These are phyloP conservation scores for Athalia circularis DNA, from an alignment of 2,888 invertebrate species.

Conservation along the genomic window DNA sequence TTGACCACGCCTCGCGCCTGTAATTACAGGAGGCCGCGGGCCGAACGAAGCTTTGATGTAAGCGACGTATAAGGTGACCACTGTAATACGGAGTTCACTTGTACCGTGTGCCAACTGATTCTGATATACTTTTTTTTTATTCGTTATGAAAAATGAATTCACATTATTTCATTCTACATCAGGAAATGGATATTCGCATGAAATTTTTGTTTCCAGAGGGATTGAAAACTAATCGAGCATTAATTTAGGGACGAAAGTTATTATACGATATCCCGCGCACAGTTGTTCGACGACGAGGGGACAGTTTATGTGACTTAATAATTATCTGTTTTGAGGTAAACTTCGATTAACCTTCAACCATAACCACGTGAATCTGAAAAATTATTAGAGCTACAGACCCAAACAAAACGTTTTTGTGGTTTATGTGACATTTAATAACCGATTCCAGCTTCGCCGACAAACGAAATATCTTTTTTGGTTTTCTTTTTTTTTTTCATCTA, in stretches of 20 bases:
- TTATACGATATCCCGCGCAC: background rate
- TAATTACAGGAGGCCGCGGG: slow-evolving; percentile 69
- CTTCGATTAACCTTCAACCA: background rate
- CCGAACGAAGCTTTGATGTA: slow-evolving; percentile 70
- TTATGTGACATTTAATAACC: slow-evolving; percentile 69
- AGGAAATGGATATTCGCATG: too few species aligned
- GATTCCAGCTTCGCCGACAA: slow-evolving; percentile 44
- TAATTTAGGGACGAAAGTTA: too few species aligned
- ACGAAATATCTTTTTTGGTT: slow-evolving; percentile 25
- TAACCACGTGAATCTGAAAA: slow-evolving; percentile 22
- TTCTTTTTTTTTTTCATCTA: background rate
- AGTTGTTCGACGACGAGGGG: slow-evolving; percentile 10
- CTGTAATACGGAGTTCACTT: too few species aligned
- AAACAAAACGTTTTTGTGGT: slow-evolving; percentile 64
- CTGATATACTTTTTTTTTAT: too few species aligned
- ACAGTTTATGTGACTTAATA: slow-evolving; percentile 56
- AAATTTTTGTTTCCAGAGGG: too few species aligned
- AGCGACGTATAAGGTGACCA: slow-evolving; percentile 56
- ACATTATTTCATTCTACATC: too few species aligned
- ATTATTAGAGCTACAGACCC: slow-evolving; percentile 52
- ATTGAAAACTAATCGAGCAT: too few species aligned
- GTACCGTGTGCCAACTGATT: too few species aligned
- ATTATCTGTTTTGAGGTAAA: slow-evolving; percentile 61
- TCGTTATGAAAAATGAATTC: background rate
- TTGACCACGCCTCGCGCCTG: slow-evolving; percentile 72